Evolutionary conservation across 2,888 invertebrate genomes (phyloP), one percentile per base, ranked within the genome.

Genomic region (Idaea straminata): DNA sequence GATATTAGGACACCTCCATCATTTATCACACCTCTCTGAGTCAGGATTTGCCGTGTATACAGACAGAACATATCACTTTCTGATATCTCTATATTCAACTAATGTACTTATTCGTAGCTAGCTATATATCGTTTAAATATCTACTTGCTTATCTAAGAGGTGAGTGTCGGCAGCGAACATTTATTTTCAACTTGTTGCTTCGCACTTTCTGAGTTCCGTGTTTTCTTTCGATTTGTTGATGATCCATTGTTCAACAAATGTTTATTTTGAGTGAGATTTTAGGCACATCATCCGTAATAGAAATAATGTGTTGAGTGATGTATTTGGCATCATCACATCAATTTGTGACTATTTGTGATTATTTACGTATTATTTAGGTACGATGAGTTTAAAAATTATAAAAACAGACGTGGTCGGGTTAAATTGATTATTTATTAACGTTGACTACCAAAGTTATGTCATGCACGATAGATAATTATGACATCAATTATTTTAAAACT

Each of bases 121-220:
- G 5, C 5, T 10, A 47, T 7, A 7, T 47, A 47, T 10, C 0
- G 47, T 47, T 47, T 4, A 13, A 47, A 47, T 47, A 47, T 10
- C 47, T 47, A 47, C 47, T 47, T 47, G 47, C 6, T 36, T 36
- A 36, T 25, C 25, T 25, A 25, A 5, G 36, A 36, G 36, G 36
- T 10, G 1, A 36, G 47, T 10, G 7, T 47, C 47, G 47, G 13
- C 47, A 7, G 47, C 47, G 47, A 47, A 47, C 47, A 47, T 47
- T 47, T 47, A 47, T 47, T 47, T 47, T 47, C 47, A 47, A 47
- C 47, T 47, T 47, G 47, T 47, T 47, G 47, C 47, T 47, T 47
- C 47, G 47, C 47, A 47, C 47, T 13, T 13, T 4, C 6, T 47
- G 47, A 10, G 5, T 47, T 47, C 10, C 47, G 47, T 47, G 47